Conservation (phyloP, 2,113 vertebrate genomes). For the Pseudorasbora parva region DNA sequence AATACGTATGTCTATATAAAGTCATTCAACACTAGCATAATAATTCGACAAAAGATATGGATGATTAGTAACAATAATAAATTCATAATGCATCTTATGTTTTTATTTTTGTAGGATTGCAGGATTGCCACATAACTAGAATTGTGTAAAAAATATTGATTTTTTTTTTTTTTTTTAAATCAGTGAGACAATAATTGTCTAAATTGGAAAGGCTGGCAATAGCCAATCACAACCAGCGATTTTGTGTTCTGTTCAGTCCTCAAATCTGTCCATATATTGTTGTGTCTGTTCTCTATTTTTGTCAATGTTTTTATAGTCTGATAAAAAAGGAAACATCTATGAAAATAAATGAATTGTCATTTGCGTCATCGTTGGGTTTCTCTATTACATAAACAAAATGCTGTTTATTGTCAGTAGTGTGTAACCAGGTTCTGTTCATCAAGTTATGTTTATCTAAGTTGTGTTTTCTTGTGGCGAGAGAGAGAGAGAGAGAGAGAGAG, state of each 20-base stretch:
- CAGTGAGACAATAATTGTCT: too few species aligned
- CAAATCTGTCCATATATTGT: not conserved
- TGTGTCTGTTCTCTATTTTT: not conserved
- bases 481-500: not conserved
- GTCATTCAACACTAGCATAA: too few species aligned
- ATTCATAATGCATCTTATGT: too few species aligned
- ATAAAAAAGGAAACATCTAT: not conserved
- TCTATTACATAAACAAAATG: constrained; percentile 20
- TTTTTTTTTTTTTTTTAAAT: too few species aligned
- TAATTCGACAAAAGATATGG: too few species aligned
- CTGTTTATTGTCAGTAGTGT: constrained; percentile 5
- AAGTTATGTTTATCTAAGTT: constrained; percentile 7
- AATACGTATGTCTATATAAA: too few species aligned
- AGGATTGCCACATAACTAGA: too few species aligned
- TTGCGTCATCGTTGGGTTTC: constrained; percentile 12
- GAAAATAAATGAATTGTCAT: not conserved
- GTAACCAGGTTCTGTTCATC: constrained; percentile 4
- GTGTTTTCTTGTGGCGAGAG: not conserved
- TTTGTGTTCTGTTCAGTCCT: not conserved
- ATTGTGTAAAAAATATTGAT: too few species aligned
- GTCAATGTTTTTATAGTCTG: not conserved
- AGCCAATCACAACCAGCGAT: too few species aligned
- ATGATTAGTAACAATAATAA: too few species aligned
- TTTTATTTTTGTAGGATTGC: too few species aligned
- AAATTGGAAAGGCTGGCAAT: too few species aligned